phyloP scores from a whole-genome alignment of 2,888 invertebrate species.

The Seladonia tumulorum region DNA sequence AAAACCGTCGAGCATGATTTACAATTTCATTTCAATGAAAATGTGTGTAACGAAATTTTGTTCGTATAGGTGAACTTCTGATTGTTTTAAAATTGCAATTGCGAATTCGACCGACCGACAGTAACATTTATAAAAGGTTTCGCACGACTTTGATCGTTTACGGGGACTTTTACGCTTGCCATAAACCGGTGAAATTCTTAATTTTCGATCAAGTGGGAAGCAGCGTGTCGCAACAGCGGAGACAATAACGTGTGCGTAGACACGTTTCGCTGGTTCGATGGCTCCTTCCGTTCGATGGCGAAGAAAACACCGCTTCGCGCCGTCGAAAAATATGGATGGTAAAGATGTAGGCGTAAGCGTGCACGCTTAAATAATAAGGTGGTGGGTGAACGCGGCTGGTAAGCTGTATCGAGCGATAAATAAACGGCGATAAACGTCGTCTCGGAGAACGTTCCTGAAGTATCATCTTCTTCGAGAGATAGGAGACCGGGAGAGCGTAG shows the following conservation, averaged over 20 bases:
- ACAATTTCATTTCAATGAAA: neutral
- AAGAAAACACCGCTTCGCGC: neutral
- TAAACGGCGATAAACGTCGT: conserved; percentile 66
- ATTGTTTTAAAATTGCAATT: neutral
- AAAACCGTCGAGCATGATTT: neutral
- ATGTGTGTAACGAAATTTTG: neutral
- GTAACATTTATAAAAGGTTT: neutral
- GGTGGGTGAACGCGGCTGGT: conserved; percentile 56
- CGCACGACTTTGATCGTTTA: neutral
- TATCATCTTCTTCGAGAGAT: conserved; percentile 49
- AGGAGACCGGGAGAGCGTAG: conserved; percentile 38
- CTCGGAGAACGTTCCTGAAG: conserved; percentile 48
- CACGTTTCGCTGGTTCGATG: neutral
- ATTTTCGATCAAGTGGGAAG: neutral
- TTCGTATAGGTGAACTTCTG: neutral
- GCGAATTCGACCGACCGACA: neutral
- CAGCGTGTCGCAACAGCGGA: neutral
- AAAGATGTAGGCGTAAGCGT: conserved; percentile 48
- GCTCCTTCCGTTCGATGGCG: conserved; percentile 4
- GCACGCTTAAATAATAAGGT: conserved; percentile 61
- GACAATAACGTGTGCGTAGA: neutral
- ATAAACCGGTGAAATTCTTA: neutral
- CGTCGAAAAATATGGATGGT: conserved; percentile 17
- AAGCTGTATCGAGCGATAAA: conserved; percentile 59
- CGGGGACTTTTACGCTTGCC: neutral